Base-by-base conservation (phyloP, 2,888 invertebrate species). In the Sericinus montela region DNA sequence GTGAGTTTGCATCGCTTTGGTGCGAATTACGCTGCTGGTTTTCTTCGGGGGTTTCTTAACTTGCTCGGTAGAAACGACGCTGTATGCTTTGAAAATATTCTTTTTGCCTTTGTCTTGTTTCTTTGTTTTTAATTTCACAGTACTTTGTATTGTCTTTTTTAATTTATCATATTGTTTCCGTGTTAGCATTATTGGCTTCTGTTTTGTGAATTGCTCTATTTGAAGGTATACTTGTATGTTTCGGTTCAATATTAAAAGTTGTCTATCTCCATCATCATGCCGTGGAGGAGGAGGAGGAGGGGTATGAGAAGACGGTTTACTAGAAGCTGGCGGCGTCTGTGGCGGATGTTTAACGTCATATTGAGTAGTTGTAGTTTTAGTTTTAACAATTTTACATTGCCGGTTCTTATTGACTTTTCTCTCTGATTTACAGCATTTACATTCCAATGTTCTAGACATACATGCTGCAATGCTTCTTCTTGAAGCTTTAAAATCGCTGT, bases 101-200 rank as follows among this genome's bases (percentile, higher is more conserved):
- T 40, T 48, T 53, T 67, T 69, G n/a, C 51, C 42, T 47, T 59
- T 65, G 13, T 56, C 63, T 1, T 49, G 48, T 36, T 45, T 49
- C 9, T 14, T 29, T 54, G 54, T 57, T 45, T 51, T 54, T 45
- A 43, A 41, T 37, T 50, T 50, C 11, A 54, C 50, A 50, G 58
- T 67, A 50, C 57, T 69, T 51, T 73, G 70, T 42, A 83, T 75
- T 1, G 69, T 72, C 59, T 57, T 74, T 54, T 74, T 84, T 3
- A 86, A 68, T 68, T 75, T 82, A 1, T 69, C 59, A 37, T 83
- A 84, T 61, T 86, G 86, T 56, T 72, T 72, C 16, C 68, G 63
- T 1, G 83, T 67, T 11, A 84, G 57, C 19, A 71, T 53, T 29
- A 85, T 79, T 2, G 77, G 72, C 51, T 71, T 80, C 40, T 72